These are phyloP conservation scores for Ciconia nigra DNA, from an alignment of 2,797 vertebrate species.

Conservation along the genomic window DNA sequence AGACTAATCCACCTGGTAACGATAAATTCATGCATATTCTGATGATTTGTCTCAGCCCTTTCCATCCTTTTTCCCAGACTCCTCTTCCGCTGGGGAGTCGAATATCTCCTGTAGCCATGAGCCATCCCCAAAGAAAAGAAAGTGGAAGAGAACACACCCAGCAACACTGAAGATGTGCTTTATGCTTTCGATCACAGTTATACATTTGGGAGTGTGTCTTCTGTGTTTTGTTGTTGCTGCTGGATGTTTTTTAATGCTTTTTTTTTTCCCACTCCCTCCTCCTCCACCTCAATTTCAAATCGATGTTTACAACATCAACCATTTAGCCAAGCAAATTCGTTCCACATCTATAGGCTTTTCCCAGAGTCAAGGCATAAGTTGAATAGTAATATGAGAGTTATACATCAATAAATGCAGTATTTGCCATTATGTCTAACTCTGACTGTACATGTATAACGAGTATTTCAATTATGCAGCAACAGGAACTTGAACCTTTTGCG, in stretches of 20 bases:
- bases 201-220: neutral
- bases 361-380: neutral
- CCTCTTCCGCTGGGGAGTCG: neutral
- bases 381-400: neutral
- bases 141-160: neutral
- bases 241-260: neutral
- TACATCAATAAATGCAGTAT: neutral
- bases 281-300: neutral
- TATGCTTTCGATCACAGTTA: neutral
- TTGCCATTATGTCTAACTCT: neutral
- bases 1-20: neutral
- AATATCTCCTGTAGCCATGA: neutral
- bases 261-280: fast-evolving
- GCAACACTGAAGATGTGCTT: neutral
- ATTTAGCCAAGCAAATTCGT: neutral
- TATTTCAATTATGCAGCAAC: neutral
- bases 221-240: neutral
- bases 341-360: neutral
- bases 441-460: neutral
- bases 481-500: neutral
- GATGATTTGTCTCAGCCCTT: neutral
- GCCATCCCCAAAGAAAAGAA: neutral
- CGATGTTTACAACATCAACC: neutral
- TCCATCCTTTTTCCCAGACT: neutral
- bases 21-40: neutral